Percentiles rank a stretch among this genome's conserved stretches.
phyloP scores from a whole-genome alignment of 2,797 vertebrate species.

The Paratrypauchen microcephalus region DNA sequence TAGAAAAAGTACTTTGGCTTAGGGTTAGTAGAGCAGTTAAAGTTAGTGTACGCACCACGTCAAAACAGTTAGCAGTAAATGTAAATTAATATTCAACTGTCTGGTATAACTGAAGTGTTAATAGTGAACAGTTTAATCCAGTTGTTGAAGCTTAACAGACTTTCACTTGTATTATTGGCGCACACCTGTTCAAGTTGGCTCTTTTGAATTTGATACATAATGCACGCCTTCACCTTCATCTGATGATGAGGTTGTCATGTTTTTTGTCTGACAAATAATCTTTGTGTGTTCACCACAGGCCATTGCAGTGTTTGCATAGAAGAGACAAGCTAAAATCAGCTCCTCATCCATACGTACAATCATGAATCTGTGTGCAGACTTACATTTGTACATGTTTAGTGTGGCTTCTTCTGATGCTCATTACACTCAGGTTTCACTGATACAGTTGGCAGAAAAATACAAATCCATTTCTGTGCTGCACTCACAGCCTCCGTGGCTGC shows the following conservation, averaged over 20 bases:
- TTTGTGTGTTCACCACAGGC: neutral
- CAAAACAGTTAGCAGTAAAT: neutral
- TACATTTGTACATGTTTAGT: conserved; percentile 15
- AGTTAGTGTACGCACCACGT: no score
- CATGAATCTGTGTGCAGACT: neutral
- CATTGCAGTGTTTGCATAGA: conserved; percentile 2
- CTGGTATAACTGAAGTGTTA: neutral
- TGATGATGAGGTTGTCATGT: neutral
- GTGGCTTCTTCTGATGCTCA: conserved; percentile 14
- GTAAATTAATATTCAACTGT: neutral
- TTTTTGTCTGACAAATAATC: conserved; percentile 2
- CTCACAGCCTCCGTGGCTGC: conserved; percentile 12
- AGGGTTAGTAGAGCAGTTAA: no score
- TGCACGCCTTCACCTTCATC: neutral
- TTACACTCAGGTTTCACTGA: neutral
- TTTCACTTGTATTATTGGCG: neutral
- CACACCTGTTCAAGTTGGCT: conserved; percentile 4
- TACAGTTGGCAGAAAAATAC: conserved; percentile 12
- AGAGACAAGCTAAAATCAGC: neutral
- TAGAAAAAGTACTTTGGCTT: neutral
- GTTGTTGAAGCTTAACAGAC: neutral
- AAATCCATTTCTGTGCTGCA: conserved; percentile 24
- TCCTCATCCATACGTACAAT: neutral
- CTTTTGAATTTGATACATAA: neutral
- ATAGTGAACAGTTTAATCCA: neutral